A percentile compares a stretch with the other conserved stretches of the same genome.
Evolutionary conservation across 2,113 vertebrate genomes (phyloP).

Genomic region (Elachura formosa): DNA sequence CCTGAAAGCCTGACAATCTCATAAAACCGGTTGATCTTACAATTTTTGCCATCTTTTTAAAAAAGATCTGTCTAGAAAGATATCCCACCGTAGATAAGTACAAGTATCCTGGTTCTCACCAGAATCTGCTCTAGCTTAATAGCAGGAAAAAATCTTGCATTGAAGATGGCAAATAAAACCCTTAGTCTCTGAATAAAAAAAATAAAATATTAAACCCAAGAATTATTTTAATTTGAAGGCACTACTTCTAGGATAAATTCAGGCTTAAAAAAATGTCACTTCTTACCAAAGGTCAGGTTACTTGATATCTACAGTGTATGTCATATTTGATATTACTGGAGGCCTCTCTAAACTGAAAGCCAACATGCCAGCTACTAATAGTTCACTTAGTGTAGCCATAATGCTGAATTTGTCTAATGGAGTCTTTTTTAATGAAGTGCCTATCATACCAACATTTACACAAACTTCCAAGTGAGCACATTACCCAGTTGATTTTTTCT

Average conservation of each 20-base stretch:
- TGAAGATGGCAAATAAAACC: rapidly evolving
- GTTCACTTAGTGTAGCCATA: background rate
- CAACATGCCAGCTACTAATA: background rate
- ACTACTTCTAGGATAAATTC: background rate
- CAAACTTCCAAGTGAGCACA: background rate
- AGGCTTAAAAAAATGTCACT: background rate
- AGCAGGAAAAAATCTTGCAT: background rate
- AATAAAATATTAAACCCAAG: background rate
- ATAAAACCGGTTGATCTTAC: background rate
- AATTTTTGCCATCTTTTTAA: background rate
- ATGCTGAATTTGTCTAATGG: background rate
- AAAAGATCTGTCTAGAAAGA: background rate
- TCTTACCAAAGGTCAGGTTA: background rate
- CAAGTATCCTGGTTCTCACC: background rate
- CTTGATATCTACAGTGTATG: background rate
- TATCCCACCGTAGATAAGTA: background rate
- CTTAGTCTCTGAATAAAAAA: rapidly evolving
- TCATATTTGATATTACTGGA: background rate
- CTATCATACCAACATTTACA: background rate
- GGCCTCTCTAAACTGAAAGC: background rate
- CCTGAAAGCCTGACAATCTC: background rate
- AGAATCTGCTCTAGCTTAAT: background rate
- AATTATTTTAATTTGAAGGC: background rate
- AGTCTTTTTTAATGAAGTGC: background rate
- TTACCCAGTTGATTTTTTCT: background rate